A percentile compares a stretch with the other conserved stretches of the same genome.
Evolutionary conservation across 1,140 invertebrate genomes (phyloP).

Genomic region (Leptestheria dahalacensis): DNA sequence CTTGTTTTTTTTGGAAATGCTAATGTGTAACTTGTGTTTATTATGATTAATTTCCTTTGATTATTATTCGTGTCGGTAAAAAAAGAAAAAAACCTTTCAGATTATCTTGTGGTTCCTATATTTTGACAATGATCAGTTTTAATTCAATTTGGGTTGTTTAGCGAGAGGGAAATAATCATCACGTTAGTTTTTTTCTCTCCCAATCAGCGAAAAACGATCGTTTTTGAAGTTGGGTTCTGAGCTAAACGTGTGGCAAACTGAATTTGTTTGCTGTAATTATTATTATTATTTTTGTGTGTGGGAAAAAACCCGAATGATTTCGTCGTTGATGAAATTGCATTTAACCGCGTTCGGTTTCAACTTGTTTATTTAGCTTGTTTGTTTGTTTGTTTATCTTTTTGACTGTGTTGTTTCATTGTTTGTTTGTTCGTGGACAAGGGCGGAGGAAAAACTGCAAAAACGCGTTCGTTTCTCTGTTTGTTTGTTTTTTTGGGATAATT

Average conservation of each 20-base stretch:
- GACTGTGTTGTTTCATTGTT: background rate
- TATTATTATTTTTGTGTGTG: too few species aligned
- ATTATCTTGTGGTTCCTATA: background rate
- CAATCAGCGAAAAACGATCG: background rate
- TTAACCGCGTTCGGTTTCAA: too few species aligned
- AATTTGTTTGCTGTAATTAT: too few species aligned
- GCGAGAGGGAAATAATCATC: background rate
- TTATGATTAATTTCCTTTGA: background rate
- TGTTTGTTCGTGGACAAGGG: background rate
- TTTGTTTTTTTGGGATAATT: too few species aligned
- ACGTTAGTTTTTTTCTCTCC: background rate
- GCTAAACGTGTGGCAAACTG: too few species aligned
- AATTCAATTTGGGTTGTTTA: too few species aligned
- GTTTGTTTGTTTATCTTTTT: background rate
- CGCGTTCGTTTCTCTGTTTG: background rate
- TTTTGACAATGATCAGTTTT: too few species aligned
- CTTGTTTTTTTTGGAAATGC: background rate
- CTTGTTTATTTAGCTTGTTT: background rate
- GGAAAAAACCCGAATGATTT: too few species aligned
- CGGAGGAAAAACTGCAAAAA: background rate
- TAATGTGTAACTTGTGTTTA: background rate
- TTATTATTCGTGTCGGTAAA: background rate
- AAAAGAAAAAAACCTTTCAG: background rate
- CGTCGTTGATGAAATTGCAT: too few species aligned
- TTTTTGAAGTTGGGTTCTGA: too few species aligned